A percentile compares a stretch with the other conserved stretches of the same genome.
Conservation (phyloP, 37 sponge, comb jelly and placozoan genomes). For the Amphimedon queenslandica region DNA sequence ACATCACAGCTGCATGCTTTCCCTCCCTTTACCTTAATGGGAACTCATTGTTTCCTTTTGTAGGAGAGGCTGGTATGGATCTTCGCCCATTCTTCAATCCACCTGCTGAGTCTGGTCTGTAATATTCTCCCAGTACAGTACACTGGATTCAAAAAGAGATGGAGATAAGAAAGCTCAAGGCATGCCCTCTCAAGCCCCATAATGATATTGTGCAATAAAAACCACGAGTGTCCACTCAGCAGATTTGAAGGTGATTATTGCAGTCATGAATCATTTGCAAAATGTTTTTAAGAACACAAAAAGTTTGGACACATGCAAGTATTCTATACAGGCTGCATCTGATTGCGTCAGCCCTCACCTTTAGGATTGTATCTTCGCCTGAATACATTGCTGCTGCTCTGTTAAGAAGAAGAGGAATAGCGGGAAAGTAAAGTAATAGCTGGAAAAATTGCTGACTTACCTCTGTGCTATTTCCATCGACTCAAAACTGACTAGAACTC, state of each 20-base stretch:
- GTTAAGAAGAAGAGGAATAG: background rate
- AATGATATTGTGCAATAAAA: too few species aligned
- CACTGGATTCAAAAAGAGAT: slow-evolving; percentile 9
- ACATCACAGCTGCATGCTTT: background rate
- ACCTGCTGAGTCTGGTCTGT: slow-evolving; percentile 16
- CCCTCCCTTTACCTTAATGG: slow-evolving; percentile 39
- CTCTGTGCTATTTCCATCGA: slow-evolving; percentile 53
- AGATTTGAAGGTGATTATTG: too few species aligned
- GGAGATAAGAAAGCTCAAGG: background rate
- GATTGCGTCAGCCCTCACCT: slow-evolving; percentile 6
- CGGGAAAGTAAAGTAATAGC: background rate
- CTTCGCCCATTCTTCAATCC: slow-evolving; percentile 13
- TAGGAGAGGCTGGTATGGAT: slow-evolving; percentile 48
- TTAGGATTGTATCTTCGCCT: slow-evolving; percentile 10
- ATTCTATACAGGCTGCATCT: background rate
- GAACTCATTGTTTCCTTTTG: slow-evolving; percentile 63
- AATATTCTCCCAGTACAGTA: slow-evolving; percentile 11
- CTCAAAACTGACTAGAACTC: slow-evolving; percentile 49
- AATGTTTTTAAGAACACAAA: too few species aligned
- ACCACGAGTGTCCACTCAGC: too few species aligned
- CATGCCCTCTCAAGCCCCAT: too few species aligned
- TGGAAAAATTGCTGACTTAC: slow-evolving; percentile 7
- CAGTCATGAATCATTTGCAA: too few species aligned
- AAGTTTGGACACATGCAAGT: background rate
- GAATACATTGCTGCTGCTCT: slow-evolving; percentile 18